Percentiles rank a stretch among this genome's conserved stretches.
phyloP scores from a whole-genome alignment of 1,140 invertebrate genomes.

The Pollicipes pollicipes region DNA sequence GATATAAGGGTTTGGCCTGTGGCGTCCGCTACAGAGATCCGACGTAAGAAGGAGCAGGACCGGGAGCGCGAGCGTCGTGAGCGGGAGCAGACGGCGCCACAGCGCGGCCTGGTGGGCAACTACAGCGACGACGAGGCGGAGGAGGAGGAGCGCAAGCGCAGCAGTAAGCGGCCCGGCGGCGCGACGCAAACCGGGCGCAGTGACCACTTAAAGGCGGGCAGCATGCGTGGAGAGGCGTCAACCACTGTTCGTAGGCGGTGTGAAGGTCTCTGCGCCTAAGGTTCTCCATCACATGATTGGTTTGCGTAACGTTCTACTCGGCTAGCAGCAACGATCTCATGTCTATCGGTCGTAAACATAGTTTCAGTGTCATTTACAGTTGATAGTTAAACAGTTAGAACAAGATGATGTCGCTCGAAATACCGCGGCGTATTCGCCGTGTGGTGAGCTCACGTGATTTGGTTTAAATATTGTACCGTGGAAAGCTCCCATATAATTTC shows the following conservation, averaged over 20 bases:
- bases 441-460: too few relatives aligned
- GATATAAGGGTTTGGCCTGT: too few relatives aligned
- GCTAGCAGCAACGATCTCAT: neutral
- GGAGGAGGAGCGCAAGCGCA: neutral
- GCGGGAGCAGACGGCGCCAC: neutral
- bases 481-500: too few relatives aligned
- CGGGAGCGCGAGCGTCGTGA: neutral
- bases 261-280: neutral
- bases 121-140: neutral
- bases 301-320: neutral
- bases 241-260: neutral
- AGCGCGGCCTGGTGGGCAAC: neutral
- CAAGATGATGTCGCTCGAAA: too few relatives aligned
- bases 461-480: too few relatives aligned
- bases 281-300: neutral
- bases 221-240: too few relatives aligned
- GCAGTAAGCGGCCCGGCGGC: neutral
- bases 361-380: slow-evolving; percentile 3
- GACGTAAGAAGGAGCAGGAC: neutral
- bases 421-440: too few relatives aligned
- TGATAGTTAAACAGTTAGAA: neutral
- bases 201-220: too few relatives aligned
- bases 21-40: neutral
- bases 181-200: too few relatives aligned
- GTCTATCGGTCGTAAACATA: neutral